A percentile compares a stretch with the other conserved stretches of the same genome.
Conservation (phyloP, 2,888 invertebrate species). For the Netelia melanura region DNA sequence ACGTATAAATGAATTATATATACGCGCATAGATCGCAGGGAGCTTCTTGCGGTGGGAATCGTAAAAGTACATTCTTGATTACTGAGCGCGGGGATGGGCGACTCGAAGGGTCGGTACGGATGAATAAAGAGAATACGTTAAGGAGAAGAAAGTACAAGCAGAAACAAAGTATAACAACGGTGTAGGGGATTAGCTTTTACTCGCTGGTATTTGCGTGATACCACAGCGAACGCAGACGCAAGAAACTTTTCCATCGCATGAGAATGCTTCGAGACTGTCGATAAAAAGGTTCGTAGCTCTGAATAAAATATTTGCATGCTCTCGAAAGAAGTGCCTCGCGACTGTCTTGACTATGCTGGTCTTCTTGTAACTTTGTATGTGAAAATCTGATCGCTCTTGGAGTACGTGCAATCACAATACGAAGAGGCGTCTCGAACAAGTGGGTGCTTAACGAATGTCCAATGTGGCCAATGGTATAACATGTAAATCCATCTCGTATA, state of each 20-base stretch:
- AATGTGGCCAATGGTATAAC: slow-evolving; percentile 21
- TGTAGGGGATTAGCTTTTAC: too few relatives aligned
- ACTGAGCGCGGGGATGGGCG: too few relatives aligned
- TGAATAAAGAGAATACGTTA: too few relatives aligned
- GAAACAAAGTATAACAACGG: too few relatives aligned
- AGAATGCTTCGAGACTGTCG: not conserved
- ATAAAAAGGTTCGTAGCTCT: not conserved
- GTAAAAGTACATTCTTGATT: too few relatives aligned
- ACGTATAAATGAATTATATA: slow-evolving; percentile 8
- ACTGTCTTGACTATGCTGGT: not conserved
- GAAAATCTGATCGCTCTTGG: slow-evolving; percentile 29
- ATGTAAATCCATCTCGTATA: slow-evolving; percentile 27
- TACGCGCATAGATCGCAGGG: not conserved
- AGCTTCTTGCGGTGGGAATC: too few relatives aligned
- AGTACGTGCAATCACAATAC: slow-evolving; percentile 4
- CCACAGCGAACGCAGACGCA: not conserved
- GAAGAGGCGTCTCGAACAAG: slow-evolving; percentile 16
- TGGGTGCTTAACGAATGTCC: slow-evolving; percentile 34
- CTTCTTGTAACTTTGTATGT: not conserved
- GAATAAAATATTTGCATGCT: slow-evolving; percentile 5
- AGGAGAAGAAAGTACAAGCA: too few relatives aligned
- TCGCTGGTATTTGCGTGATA: too few relatives aligned
- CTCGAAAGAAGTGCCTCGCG: not conserved
- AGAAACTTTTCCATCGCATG: not conserved
- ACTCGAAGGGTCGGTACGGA: too few relatives aligned